phyloP scores from a whole-genome alignment of 2,113 vertebrate species.

The Zosterops borbonicus region DNA sequence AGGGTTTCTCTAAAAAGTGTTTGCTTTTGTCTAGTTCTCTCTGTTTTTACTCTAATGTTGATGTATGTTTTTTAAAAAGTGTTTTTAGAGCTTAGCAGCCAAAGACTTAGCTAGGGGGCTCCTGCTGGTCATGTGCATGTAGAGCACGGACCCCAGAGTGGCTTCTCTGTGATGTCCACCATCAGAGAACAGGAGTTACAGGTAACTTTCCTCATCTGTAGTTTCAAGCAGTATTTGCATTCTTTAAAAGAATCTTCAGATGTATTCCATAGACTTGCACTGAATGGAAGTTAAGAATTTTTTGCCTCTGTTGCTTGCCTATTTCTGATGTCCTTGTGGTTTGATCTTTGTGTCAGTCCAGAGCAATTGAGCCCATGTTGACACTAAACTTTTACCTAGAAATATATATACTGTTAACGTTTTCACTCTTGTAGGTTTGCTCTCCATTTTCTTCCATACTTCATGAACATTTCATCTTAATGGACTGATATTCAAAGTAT shows the following conservation, averaged over 20 bases:
- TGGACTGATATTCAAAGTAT: neutral
- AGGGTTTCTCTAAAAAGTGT: neutral
- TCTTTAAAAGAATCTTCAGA: neutral
- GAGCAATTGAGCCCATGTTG: neutral
- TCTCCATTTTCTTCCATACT: neutral
- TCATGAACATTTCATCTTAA: neutral
- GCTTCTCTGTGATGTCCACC: constrained; percentile 60
- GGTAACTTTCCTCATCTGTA: constrained; percentile 28
- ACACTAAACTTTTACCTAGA: neutral
- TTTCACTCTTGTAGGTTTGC: neutral
- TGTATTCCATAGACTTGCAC: neutral
- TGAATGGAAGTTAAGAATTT: neutral
- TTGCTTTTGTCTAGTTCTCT: neutral
- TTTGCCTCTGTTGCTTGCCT: neutral
- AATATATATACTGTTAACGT: neutral
- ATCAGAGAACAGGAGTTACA: constrained; percentile 52
- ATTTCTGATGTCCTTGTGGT: neutral
- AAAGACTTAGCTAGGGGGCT: constrained; percentile 56
- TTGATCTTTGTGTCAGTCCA: neutral
- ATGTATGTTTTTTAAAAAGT: constrained; percentile 16
- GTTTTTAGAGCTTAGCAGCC: constrained; percentile 54
- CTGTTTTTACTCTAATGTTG: constrained; percentile 24
- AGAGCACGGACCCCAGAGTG: constrained; percentile 57
- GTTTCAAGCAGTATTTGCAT: neutral
- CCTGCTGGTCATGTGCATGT: constrained; percentile 54